Conservation (phyloP, 2,888 invertebrate genomes). For the Hipparchia semele region DNA sequence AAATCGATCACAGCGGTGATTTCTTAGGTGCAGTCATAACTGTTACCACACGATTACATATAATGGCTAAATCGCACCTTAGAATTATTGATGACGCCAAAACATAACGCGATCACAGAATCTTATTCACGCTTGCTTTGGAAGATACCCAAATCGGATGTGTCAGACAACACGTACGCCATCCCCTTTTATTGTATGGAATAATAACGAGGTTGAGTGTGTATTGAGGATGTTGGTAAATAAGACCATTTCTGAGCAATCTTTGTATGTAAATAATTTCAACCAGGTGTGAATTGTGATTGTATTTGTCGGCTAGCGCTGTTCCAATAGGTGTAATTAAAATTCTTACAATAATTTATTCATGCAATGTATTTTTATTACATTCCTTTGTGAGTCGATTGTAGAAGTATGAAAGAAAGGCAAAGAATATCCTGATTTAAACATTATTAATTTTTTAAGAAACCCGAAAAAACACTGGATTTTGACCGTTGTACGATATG, state of each 20-base stretch:
- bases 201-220: neutral
- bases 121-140: constrained; percentile 4
- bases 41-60: neutral
- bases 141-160: constrained; percentile 1
- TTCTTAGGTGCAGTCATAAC: neutral
- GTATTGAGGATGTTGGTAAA: neutral
- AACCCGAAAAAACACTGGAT: neutral
- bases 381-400: neutral
- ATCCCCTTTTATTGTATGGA: neutral
- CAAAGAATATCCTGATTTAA: neutral
- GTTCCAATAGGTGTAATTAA: neutral
- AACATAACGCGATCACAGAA: constrained; percentile 1
- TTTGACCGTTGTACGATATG: neutral
- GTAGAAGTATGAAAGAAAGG: neutral
- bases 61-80: neutral
- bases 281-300: constrained; percentile 10
- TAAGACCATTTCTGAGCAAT: neutral
- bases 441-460: neutral
- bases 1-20: neutral
- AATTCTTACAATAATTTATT: neutral
- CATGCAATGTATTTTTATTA: neutral
- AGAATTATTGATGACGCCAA: constrained; percentile 1
- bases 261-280: neutral
- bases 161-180: constrained; percentile 9
- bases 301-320: neutral